These are phyloP conservation scores for Toxotes chatareus DNA, from an alignment of 2,113 vertebrate species.

Conservation along the genomic window DNA sequence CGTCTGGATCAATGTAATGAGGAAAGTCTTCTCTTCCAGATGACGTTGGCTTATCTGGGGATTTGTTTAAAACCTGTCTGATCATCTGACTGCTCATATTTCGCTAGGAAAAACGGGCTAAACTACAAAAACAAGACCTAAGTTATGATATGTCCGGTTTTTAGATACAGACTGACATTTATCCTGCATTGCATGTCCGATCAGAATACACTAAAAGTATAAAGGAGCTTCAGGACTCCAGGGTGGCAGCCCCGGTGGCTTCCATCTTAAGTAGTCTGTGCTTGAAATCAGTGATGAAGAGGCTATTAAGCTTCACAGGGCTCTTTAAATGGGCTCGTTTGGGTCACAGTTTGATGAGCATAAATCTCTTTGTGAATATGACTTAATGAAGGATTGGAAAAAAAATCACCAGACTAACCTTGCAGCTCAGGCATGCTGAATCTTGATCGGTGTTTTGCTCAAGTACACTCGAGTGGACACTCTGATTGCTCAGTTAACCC, in stretches of 20 bases:
- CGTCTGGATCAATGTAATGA: too few species aligned
- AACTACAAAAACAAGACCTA: too few species aligned
- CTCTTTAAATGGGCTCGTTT: constrained; percentile 12
- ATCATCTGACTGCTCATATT: neutral
- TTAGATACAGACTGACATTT: neutral
- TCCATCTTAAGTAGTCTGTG: neutral
- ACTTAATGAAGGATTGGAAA: neutral
- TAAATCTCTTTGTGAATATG: constrained; percentile 4
- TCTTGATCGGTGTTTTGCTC: neutral
- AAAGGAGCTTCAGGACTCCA: neutral
- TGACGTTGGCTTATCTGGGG: neutral
- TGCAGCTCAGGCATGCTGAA: neutral
- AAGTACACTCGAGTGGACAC: constrained; percentile 18
- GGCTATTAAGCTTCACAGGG: neutral
- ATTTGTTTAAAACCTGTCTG: neutral
- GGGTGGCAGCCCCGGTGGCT: too few species aligned
- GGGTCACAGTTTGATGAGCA: constrained; percentile 5
- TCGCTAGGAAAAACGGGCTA: neutral
- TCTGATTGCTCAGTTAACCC: constrained; percentile 19
- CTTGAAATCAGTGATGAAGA: neutral
- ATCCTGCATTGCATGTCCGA: neutral
- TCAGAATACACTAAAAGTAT: neutral
- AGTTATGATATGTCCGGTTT: too few species aligned
- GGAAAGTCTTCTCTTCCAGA: neutral
- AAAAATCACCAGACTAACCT: neutral